Conservation (phyloP, 2,888 invertebrate genomes). For the Xanthorhoe spadicearia region DNA sequence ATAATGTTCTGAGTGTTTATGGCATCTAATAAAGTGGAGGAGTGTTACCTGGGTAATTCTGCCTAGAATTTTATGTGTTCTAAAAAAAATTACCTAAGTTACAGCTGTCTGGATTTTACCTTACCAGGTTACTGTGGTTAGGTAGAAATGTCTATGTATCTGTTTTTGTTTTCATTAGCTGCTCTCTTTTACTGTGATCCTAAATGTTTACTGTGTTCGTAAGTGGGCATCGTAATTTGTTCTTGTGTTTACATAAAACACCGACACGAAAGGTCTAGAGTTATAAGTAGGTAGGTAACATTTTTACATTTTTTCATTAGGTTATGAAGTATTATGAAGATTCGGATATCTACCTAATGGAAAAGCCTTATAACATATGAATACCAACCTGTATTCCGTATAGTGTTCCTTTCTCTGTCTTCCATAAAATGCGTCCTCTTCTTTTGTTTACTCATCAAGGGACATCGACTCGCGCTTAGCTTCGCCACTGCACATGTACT, state of each 20-base stretch:
- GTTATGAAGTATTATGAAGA: no score
- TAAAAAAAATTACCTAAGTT: not conserved
- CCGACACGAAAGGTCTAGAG: no score
- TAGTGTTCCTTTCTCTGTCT: constrained; percentile 13
- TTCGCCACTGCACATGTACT: constrained; percentile 63
- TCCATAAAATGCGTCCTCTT: constrained; percentile 16
- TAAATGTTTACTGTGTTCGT: no score
- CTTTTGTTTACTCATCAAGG: constrained; percentile 38
- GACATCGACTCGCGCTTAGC: constrained; percentile 46
- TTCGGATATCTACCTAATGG: not conserved
- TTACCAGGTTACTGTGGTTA: not conserved
- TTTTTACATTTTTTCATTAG: no score
- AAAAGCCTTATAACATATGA: not conserved
- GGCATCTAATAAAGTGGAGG: not conserved
- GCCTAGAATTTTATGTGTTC: not conserved
- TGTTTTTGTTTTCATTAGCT: not conserved
- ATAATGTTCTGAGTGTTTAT: constrained; percentile 20
- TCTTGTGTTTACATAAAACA: no score
- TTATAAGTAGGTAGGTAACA: no score
- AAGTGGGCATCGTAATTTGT: no score
- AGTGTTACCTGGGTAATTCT: not conserved
- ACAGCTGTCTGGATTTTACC: not conserved
- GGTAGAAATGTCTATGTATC: not conserved
- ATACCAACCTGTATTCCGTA: constrained; percentile 10
- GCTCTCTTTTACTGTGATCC: not conserved